Evolutionary conservation across 2,113 vertebrate genomes (phyloP).

Genomic region (Entomyzon cyanotis): DNA sequence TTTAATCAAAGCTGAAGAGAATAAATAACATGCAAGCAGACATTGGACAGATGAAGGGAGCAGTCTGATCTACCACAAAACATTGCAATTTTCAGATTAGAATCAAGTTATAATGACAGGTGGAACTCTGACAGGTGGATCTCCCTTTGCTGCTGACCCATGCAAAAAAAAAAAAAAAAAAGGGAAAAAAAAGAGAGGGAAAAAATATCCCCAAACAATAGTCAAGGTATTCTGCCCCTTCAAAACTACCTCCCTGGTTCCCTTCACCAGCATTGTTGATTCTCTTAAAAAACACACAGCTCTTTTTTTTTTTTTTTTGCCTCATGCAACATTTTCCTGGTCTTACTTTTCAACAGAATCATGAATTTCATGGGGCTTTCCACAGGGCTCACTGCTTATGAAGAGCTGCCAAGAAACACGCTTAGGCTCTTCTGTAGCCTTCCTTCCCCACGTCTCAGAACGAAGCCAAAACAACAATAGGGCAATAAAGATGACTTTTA

Average conservation of each 20-base stretch:
- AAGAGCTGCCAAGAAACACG: slow-evolving; percentile 27
- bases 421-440: slow-evolving; percentile 1
- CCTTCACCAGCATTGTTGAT: background rate
- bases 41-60: background rate
- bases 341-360: slow-evolving; percentile 27
- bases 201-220: background rate
- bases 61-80: background rate
- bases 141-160: background rate
- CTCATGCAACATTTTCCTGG: background rate
- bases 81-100: background rate
- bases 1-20: background rate
- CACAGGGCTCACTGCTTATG: slow-evolving; percentile 2
- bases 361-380: slow-evolving; percentile 32
- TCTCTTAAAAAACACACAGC: background rate
- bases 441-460: background rate
- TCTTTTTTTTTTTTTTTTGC: background rate
- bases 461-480: slow-evolving; percentile 33
- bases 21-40: background rate
- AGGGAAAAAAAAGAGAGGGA: accelerated
- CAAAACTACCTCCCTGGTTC: background rate
- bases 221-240: background rate
- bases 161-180: background rate
- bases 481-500: slow-evolving; percentile 44
- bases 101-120: background rate
- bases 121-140: background rate